phyloP scores from a whole-genome alignment of 2,113 vertebrate genomes.

The Hyperopisus bebe region DNA sequence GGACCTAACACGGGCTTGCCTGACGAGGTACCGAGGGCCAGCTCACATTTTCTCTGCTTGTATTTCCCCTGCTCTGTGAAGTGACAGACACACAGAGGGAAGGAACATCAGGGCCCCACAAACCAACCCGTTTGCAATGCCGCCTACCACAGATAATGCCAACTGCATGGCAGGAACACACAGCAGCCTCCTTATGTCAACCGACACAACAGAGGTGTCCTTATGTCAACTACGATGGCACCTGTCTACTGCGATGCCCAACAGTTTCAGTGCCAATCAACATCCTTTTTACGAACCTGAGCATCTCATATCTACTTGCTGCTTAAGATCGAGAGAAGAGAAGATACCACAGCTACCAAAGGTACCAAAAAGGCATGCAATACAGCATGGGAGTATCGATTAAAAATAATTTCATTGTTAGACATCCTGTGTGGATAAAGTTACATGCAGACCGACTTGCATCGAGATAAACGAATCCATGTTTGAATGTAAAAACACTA shows the following conservation, averaged over 20 bases:
- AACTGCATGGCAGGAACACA: background rate
- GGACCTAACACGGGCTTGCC: constrained; percentile 9
- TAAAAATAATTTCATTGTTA: background rate
- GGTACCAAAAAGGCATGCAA: background rate
- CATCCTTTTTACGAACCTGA: background rate
- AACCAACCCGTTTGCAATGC: background rate
- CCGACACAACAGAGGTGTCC: background rate
- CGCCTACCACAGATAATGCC: background rate
- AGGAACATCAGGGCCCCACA: background rate
- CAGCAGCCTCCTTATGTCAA: background rate
- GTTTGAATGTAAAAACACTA: background rate
- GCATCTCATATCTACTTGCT: background rate
- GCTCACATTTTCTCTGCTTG: constrained; percentile 30
- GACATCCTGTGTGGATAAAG: background rate
- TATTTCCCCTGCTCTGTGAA: constrained; percentile 23
- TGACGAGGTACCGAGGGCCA: background rate
- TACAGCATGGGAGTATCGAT: background rate
- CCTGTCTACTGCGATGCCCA: background rate
- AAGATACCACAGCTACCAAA: background rate
- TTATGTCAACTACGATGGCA: background rate
- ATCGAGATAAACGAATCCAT: background rate
- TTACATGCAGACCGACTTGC: background rate
- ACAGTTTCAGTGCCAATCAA: background rate
- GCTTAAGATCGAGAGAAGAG: background rate
- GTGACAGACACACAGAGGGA: background rate